Conservation (phyloP, 2,888 invertebrate species). For the Drosophila subquinaria region DNA sequence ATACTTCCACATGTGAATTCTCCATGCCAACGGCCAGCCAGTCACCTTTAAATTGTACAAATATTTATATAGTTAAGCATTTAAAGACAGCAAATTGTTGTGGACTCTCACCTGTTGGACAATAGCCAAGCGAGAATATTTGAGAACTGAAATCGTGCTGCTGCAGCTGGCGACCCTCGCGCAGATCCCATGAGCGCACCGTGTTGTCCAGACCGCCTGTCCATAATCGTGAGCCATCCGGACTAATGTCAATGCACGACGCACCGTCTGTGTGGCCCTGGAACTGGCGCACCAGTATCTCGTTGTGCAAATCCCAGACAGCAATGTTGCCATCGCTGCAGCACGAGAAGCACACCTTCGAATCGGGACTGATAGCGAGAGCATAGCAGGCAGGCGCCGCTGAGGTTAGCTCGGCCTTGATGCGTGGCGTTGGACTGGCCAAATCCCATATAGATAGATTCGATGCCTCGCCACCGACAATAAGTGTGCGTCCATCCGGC, state of each 20-base stretch:
- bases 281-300: conserved; percentile 96
- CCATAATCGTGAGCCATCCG: conserved; percentile 95
- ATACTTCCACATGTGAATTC: conserved; percentile 97
- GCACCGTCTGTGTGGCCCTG: conserved; percentile 99
- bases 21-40: conserved; percentile 99
- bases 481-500: conserved; percentile 96
- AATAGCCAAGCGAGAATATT: conserved; percentile 94
- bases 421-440: conserved; percentile 95
- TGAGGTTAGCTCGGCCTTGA: conserved; percentile 95
- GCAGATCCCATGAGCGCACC: conserved; percentile 97
- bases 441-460: conserved; percentile 98
- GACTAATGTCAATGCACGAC: conserved; percentile 98
- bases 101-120: conserved; percentile 91
- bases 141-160: conserved; percentile 98
- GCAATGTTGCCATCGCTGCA: conserved; percentile 99
- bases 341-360: conserved; percentile 99
- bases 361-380: conserved; percentile 97
- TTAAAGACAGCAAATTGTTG: neutral
- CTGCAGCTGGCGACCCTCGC: conserved; percentile 96
- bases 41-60: conserved; percentile 87
- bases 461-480: conserved; percentile 98
- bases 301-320: conserved; percentile 97
- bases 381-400: conserved; percentile 99
- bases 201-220: conserved; percentile 99
- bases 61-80: neutral